phyloP scores from a whole-genome alignment of 53 echinoderm and acorn worm species.

The Echinarachnius parma region DNA sequence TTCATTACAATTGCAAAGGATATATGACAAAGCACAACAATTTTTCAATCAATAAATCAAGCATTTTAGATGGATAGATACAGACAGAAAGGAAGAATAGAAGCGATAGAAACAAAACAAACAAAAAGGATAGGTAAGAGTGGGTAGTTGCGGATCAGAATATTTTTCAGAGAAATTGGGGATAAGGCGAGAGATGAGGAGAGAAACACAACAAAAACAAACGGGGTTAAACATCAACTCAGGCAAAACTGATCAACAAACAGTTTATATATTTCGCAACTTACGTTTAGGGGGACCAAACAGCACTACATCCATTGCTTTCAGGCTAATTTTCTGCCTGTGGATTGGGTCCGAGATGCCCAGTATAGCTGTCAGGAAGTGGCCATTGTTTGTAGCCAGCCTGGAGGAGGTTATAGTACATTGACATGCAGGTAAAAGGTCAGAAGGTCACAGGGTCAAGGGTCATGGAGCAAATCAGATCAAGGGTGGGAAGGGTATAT shows the following conservation, averaged over 20 bases:
- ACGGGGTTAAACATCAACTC: constrained; percentile 5
- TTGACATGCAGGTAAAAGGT: too few relatives aligned
- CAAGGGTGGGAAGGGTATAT: constrained; percentile 5
- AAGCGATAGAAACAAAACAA: too few relatives aligned
- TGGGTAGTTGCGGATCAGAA: too few relatives aligned
- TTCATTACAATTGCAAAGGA: too few relatives aligned
- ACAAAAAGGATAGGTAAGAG: too few relatives aligned
- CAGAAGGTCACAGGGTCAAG: constrained; percentile 19
- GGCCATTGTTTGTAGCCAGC: constrained; percentile 87
- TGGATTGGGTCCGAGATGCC: constrained; percentile 86
- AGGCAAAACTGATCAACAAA: neutral
- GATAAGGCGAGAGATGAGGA: constrained; percentile 9
- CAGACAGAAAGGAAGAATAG: too few relatives aligned
- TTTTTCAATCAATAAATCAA: too few relatives aligned
- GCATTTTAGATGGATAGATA: too few relatives aligned
- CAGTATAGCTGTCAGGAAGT: constrained; percentile 81
- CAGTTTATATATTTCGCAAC: constrained; percentile 18
- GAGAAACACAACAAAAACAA: constrained; percentile 34
- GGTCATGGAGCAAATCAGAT: constrained; percentile 21
- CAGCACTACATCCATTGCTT: constrained; percentile 96
- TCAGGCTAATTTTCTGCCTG: constrained; percentile 92
- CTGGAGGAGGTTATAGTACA: constrained; percentile 52
- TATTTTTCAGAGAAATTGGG: too few relatives aligned
- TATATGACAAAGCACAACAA: too few relatives aligned
- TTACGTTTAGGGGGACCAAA: constrained; percentile 99